Evolutionary conservation across 2,113 vertebrate genomes (phyloP), one percentile per base, ranked within the genome.

Genomic region (Notothenia coriiceps): DNA sequence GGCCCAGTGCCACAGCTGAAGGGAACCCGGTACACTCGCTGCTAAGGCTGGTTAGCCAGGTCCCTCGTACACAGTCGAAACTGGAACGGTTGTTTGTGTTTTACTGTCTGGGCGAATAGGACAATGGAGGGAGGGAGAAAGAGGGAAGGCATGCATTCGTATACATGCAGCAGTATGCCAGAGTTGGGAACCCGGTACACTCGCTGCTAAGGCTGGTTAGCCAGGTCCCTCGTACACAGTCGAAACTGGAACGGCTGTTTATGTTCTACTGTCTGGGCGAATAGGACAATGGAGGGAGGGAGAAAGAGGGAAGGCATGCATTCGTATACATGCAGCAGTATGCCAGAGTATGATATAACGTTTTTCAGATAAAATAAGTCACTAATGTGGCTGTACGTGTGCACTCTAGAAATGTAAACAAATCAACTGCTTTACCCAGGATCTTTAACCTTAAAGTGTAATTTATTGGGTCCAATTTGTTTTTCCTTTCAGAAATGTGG

Each of bases 331-430:
- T 71, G 71, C 70, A 73, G 82, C 44, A 33, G 74, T 60, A 60
- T 80, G 77, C 62, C 66, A 84, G 68, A 67, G 47, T 57, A 51
- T 91, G 89, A 91, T 86, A 90, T 60, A 71, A 57, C 51, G 55
- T 40, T 62, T 81, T 87, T 90, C 88, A 90, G 82, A 78, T 85
- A 71, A 89, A 88, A 93, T 93, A 79, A 70, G 87, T 92, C 86
- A 86, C 51, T 49, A 59, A 67, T 82, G 73, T 67, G 73, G 70
- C 83, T 78, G 68, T 57, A 65, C 62, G 56, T 60, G 55, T 79
- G 83, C 77, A 89, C 25, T 51, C 25, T 62, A 65, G 80, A 65
- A 90, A 91, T 29, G 89, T 86, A 66, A 90, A 80, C 80, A 73
- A 59, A 80, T 74, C 73, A 77, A 43, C 64, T 0, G 0, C 29